Percentiles rank a stretch among this genome's conserved stretches.
Conservation (phyloP, 2,888 invertebrate genomes). For the Cerceris ruficornis region DNA sequence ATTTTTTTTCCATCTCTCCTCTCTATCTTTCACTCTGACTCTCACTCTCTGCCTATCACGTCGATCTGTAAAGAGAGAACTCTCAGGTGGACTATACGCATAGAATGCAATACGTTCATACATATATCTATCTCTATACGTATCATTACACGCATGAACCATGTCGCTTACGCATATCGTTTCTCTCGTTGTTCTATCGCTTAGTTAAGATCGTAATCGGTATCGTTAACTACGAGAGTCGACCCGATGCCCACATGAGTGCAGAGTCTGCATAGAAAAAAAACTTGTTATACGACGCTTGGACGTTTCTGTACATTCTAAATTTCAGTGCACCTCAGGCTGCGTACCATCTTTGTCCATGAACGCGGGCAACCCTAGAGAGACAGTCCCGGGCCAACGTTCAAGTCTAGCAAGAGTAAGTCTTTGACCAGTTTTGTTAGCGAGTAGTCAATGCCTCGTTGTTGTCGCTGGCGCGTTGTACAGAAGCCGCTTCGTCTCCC, state of each 20-base stretch:
- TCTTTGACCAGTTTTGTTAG: slow-evolving; percentile 72
- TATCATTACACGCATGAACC: too few species aligned
- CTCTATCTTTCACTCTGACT: slow-evolving; percentile 10
- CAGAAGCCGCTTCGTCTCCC: slow-evolving; percentile 54
- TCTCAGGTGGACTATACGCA: slow-evolving; percentile 15
- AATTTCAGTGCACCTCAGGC: slow-evolving; percentile 76
- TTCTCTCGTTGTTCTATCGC: slow-evolving; percentile 11
- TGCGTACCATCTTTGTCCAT: slow-evolving; percentile 77
- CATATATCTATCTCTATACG: slow-evolving; percentile 38
- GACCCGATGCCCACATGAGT: slow-evolving; percentile 69
- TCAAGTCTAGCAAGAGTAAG: slow-evolving; percentile 75
- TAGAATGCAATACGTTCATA: slow-evolving; percentile 31
- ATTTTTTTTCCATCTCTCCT: slow-evolving; percentile 19
- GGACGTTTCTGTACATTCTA: slow-evolving; percentile 74
- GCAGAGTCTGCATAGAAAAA: slow-evolving; percentile 69
- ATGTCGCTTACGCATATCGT: too few species aligned
- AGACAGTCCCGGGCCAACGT: slow-evolving; percentile 73
- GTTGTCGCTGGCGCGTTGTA: slow-evolving; percentile 62
- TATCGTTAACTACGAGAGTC: slow-evolving; percentile 58
- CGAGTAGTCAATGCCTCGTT: slow-evolving; percentile 70
- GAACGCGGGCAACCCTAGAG: slow-evolving; percentile 75
- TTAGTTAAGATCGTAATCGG: slow-evolving; percentile 19
- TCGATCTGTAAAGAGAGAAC: neutral
- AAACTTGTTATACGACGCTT: slow-evolving; percentile 67
- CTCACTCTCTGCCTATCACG: slow-evolving; percentile 17